Conservation (phyloP, 2,113 vertebrate species). For the Anarhynchus alexandrinus region DNA sequence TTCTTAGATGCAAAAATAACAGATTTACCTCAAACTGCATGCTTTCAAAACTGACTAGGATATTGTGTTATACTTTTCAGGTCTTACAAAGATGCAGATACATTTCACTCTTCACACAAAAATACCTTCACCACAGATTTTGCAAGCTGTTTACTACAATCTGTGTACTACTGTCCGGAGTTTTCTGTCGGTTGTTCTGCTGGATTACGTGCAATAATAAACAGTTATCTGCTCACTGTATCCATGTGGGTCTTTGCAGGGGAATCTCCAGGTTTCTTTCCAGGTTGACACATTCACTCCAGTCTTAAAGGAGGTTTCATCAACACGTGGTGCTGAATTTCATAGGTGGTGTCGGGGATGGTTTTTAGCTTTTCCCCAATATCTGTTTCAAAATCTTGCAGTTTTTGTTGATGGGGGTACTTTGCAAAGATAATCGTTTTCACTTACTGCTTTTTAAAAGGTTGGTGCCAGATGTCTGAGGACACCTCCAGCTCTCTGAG, state of each 20-base stretch:
- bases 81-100: constrained; percentile 64
- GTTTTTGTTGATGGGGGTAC: background rate
- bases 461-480: background rate
- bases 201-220: constrained; percentile 75
- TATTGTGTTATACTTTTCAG: constrained; percentile 56
- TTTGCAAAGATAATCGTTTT: background rate
- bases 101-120: constrained; percentile 53
- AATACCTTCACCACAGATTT: constrained; percentile 52
- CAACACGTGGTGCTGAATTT: background rate
- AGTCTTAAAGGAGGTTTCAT: background rate
- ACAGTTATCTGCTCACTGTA: constrained; percentile 68
- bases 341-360: background rate
- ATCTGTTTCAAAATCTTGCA: rapidly evolving
- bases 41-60: constrained; percentile 56
- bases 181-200: constrained; percentile 64
- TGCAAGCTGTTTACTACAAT: constrained; percentile 49
- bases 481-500: background rate
- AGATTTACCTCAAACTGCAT: constrained; percentile 70
- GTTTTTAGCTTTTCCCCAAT: background rate
- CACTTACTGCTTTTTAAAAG: background rate
- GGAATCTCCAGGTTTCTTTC: background rate
- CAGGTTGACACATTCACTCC: background rate
- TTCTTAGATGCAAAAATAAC: constrained; percentile 54
- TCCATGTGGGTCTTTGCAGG: background rate
- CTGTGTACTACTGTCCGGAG: constrained; percentile 52